phyloP scores from a whole-genome alignment of 2,113 vertebrate genomes.

The Calidris pygmaea region DNA sequence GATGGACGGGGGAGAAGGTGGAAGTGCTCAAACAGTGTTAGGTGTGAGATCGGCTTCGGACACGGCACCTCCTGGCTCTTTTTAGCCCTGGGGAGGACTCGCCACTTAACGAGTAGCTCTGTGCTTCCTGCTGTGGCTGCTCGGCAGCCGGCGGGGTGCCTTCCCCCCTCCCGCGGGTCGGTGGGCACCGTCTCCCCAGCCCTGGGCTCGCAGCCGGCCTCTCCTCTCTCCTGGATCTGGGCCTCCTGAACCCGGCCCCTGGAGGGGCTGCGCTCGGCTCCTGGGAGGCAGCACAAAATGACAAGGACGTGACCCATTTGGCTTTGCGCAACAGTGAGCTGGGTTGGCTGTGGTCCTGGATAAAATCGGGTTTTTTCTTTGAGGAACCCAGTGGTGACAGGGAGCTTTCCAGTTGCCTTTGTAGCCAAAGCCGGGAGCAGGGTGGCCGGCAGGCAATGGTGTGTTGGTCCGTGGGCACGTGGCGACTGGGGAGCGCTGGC shows the following conservation, averaged over 20 bases:
- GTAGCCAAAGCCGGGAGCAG: not conserved
- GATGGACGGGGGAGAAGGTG: not conserved
- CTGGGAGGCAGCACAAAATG: not conserved
- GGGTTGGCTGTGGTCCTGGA: not conserved
- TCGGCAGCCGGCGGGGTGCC: rapidly evolving
- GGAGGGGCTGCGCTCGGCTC: rapidly evolving
- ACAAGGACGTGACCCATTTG: rapidly evolving
- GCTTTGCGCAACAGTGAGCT: not conserved
- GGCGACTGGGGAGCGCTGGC: rapidly evolving
- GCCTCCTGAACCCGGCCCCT: not conserved
- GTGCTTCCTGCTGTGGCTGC: not conserved
- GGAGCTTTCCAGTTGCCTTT: not conserved
- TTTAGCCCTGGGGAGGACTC: not conserved
- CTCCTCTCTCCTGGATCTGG: not conserved
- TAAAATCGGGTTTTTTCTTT: not conserved
- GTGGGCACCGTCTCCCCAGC: not conserved
- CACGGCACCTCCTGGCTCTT: not conserved
- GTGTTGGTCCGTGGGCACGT: rapidly evolving
- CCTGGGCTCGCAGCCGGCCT: rapidly evolving
- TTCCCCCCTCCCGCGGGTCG: rapidly evolving
- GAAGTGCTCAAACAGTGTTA: rapidly evolving
- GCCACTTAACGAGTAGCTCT: not conserved
- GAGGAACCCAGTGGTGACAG: not conserved
- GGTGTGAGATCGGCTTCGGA: not conserved
- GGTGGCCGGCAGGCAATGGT: rapidly evolving